A percentile compares a stretch with the other conserved stretches of the same genome.
Conservation (phyloP, 2,113 vertebrate species). For the Pterocles burchelli region DNA sequence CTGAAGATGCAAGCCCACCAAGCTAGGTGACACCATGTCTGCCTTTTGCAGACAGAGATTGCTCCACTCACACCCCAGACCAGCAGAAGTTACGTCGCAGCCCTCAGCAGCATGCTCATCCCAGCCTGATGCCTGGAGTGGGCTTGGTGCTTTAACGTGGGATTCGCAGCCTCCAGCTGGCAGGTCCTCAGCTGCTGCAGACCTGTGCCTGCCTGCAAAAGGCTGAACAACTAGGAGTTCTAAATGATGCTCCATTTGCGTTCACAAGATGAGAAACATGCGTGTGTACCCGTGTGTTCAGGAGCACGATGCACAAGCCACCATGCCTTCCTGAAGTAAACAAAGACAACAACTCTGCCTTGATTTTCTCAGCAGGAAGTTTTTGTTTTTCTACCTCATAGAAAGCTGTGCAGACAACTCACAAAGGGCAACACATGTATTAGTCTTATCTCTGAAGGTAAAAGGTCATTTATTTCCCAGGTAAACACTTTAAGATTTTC, state of each 20-base stretch:
- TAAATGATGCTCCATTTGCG: rapidly evolving
- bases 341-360: background rate
- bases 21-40: rapidly evolving
- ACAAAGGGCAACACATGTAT: background rate
- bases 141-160: background rate
- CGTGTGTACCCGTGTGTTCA: rapidly evolving
- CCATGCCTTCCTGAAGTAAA: background rate
- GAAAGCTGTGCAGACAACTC: background rate
- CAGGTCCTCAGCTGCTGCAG: background rate
- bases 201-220: rapidly evolving
- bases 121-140: rapidly evolving
- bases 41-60: background rate
- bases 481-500: background rate
- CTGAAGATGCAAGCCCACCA: background rate
- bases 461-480: background rate
- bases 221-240: background rate
- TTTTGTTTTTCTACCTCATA: background rate
- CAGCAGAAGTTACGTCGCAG: rapidly evolving
- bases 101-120: rapidly evolving
- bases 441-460: background rate
- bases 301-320: background rate
- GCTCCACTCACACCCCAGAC: background rate
- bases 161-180: background rate
- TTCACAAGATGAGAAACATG: rapidly evolving
- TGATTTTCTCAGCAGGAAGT: background rate